Base-by-base conservation (phyloP, 2,113 vertebrate genomes). In the Ammospiza nelsoni region DNA sequence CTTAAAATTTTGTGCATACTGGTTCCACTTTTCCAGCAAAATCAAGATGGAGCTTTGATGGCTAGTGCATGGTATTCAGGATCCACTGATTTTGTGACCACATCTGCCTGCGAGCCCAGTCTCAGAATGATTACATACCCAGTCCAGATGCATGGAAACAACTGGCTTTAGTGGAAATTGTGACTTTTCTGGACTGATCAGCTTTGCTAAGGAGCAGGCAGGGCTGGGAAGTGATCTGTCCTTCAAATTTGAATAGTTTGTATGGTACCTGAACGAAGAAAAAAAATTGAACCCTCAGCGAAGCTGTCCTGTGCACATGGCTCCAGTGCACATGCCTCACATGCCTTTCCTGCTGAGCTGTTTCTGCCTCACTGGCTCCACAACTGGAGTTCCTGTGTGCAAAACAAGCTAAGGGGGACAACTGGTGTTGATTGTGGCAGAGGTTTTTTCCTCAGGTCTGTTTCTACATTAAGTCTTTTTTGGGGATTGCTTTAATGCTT, bases 241-340 rank as follows among this genome's bases (percentile, higher is more conserved):
- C n/a, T 91, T 85, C 20, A 3, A 73, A 66, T 21, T 69, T 49
- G n/a, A 39, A 66, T 77, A 1, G 8, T 48, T 74, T 76, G 2
- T 71, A 4, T 8, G 33, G 27, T 43, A 74, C 16, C 55, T 66
- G 59, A 59, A 82, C 33, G 46, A 66, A 69, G 16, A 61, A 91
- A 82, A 91, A 54, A 16, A 1, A 4, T 1, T 16, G 3, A 88
- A 63, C 11, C 1, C 21, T 43, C 35, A 49, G 22, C 0, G 0
- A 71, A 84, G 17, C 9, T 69, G 13, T 71, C 23, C 52, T 9
- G 43, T 6, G 17, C 1, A 0, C 31, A 33, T 20, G 39, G 35
- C 31, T 57, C 12, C 31, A 33, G 55, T 22, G 57, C 3, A 48
- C 18, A 59, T 71, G 35, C 59, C 41, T 65, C 24, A 23, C 14